Base-by-base conservation (phyloP, 2,113 vertebrate genomes). In the Notechis scutatus region DNA sequence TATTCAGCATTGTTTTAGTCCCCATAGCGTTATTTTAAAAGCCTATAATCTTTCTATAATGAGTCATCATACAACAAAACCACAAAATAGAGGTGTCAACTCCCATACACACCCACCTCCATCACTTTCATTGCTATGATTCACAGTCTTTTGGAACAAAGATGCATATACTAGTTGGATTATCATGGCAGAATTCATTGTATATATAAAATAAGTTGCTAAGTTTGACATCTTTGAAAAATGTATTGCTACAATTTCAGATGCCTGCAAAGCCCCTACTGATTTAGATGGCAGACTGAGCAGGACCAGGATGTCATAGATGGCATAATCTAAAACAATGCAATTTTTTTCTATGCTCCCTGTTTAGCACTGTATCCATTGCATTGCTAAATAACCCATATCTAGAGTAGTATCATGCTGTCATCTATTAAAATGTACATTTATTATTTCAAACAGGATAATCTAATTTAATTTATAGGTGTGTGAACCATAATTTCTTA, bases 61-160 rank as follows among this genome's bases (percentile, higher is more conserved):
- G 94, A 94, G 4, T 91, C 90, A 18, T 54, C 55, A 52, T 86
- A 21, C 59, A 88, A 54, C 23, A 42, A 93, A 61, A 42, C 89
- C n/a, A 87, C 29, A 87, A 87, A 57, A 42, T 39, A 64, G 23
- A 86, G 42, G 12, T 52, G 54, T 0, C 26, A 89, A 81, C 87
- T 85, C 61, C 15, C 52, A 55, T 50, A 81, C 34, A 81, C 64
- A 56, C 26, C 26, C 64, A 56, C 34, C 39, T 54, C 39, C n/a
- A 54, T 74, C 87, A 57, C 39, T 89, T 92, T 89, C 61, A 55
- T 45, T 55, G 39, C 24, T 10, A 23, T 92, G 87, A 89, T 42
- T 89, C 34, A 64, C 21, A 21, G 39, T 47, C 47, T 47, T 56
- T 42, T 85, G 64, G 42, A 89, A 61, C 39, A 59, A 45, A 55